phyloP scores from a whole-genome alignment of 2,888 invertebrate genomes.

The Tholera decimalis region DNA sequence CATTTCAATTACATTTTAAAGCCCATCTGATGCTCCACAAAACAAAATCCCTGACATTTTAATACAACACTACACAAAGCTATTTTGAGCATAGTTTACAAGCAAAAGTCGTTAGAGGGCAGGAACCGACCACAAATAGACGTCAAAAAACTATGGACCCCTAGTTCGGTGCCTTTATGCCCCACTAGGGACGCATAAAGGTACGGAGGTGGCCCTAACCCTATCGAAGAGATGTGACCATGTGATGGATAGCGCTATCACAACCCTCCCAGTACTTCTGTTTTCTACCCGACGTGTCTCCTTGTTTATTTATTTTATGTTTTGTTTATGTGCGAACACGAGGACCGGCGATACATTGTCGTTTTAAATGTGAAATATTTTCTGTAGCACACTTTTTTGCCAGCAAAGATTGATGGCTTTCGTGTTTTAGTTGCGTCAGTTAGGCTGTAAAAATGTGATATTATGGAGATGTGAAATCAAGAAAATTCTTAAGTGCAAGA shows the following conservation, averaged over 20 bases:
- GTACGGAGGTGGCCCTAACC: constrained; percentile 90
- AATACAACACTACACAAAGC: constrained; percentile 55
- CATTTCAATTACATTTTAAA: constrained; percentile 62
- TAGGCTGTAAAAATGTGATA: constrained; percentile 27
- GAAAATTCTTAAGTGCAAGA: no score
- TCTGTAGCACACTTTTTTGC: constrained; percentile 62
- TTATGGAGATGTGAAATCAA: constrained; percentile 28
- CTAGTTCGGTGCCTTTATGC: constrained; percentile 86
- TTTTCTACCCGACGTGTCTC: constrained; percentile 78
- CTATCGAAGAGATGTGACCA: constrained; percentile 90
- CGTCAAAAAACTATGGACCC: constrained; percentile 90
- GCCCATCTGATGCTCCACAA: constrained; percentile 44
- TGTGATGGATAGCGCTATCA: constrained; percentile 89
- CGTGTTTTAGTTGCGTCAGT: constrained; percentile 53
- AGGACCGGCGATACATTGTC: constrained; percentile 62
- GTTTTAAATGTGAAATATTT: constrained; percentile 66
- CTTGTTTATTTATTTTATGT: constrained; percentile 89
- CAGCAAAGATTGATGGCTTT: constrained; percentile 52
- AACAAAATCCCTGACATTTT: constrained; percentile 54
- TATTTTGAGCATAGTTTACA: constrained; percentile 72
- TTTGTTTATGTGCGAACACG: constrained; percentile 88
- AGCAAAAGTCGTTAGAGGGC: constrained; percentile 85
- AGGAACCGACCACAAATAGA: constrained; percentile 90
- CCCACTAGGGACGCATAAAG: constrained; percentile 90
- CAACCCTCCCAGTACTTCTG: constrained; percentile 86